These are phyloP conservation scores for Phylloscopus whistleri DNA, from an alignment of 2,113 vertebrate genomes.

Conservation along the genomic window DNA sequence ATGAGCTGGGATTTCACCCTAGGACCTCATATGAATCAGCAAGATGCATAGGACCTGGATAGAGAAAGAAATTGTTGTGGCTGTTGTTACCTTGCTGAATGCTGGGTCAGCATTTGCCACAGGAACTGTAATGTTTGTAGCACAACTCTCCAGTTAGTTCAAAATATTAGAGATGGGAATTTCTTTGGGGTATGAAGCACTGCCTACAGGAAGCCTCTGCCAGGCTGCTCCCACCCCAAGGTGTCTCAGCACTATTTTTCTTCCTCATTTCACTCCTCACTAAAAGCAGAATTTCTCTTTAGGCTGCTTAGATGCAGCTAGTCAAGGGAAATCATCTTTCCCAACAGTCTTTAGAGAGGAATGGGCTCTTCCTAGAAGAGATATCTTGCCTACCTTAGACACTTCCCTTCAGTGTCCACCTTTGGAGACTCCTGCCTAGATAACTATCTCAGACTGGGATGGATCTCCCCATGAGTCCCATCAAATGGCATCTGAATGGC, in stretches of 20 bases:
- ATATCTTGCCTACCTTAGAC: not conserved
- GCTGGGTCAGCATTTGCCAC: not conserved
- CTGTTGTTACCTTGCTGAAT: not conserved
- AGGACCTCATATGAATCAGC: not conserved
- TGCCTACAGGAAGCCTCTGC: not conserved
- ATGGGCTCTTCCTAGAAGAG: not conserved
- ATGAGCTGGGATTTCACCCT: not conserved
- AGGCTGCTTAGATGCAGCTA: not conserved
- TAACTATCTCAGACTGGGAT: not conserved
- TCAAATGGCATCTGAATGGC: not conserved
- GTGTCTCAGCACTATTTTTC: not conserved
- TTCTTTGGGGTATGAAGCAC: not conserved
- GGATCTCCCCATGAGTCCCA: fast-evolving
- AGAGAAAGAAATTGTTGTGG: not conserved
- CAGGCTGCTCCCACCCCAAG: fast-evolving
- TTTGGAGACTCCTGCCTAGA: not conserved
- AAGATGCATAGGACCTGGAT: not conserved
- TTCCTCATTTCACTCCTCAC: not conserved
- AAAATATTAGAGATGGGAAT: not conserved
- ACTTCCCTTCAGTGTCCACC: fast-evolving
- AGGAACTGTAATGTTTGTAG: not conserved
- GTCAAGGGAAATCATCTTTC: not conserved
- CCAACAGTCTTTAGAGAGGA: not conserved
- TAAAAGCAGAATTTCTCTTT: not conserved
- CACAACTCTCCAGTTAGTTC: not conserved